Evolutionary conservation across 37 sponge, comb jelly and placozoan genomes (phyloP).

Genomic region (Tethya wilhelma): DNA sequence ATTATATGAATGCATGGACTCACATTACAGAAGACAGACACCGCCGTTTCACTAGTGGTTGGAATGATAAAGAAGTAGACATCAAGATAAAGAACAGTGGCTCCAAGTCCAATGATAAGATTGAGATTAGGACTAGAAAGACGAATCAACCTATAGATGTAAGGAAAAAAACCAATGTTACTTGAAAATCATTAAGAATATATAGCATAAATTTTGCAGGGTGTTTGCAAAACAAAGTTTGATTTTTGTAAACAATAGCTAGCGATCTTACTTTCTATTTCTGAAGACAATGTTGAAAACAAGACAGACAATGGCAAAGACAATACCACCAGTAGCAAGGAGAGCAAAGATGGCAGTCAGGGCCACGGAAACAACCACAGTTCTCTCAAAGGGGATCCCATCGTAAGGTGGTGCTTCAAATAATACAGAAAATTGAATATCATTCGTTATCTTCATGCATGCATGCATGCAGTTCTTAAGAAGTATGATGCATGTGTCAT

Average conservation of each 20-base stretch:
- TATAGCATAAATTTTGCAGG: too few species aligned
- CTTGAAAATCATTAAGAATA: too few species aligned
- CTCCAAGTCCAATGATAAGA: conserved; percentile 48
- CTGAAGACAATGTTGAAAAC: conserved; percentile 52
- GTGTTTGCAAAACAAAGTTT: too few species aligned
- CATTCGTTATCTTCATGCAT: too few species aligned
- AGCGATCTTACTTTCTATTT: conserved; percentile 43
- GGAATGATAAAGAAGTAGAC: conserved; percentile 28
- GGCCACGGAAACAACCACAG: conserved; percentile 15
- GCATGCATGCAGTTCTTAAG: too few species aligned
- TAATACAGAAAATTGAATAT: too few species aligned
- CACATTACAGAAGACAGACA: conserved; percentile 50
- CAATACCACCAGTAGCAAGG: conserved; percentile 25
- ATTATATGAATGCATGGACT: too few species aligned
- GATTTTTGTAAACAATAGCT: too few species aligned
- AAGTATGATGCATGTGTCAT: too few species aligned
- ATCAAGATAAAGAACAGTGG: conserved; percentile 41
- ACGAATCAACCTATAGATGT: conserved; percentile 35
- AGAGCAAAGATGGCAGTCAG: conserved; percentile 20
- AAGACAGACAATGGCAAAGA: conserved; percentile 46
- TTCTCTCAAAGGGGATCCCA: conserved; percentile 25
- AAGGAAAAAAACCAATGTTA: too few species aligned
- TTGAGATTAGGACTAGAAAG: conserved; percentile 55
- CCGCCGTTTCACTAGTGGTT: background rate
- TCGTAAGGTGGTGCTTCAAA: conserved; percentile 65